Evolutionary conservation across 2,113 vertebrate species (phyloP), one percentile per base, ranked within the genome.

Genomic region (Thamnophis sirtalis): DNA sequence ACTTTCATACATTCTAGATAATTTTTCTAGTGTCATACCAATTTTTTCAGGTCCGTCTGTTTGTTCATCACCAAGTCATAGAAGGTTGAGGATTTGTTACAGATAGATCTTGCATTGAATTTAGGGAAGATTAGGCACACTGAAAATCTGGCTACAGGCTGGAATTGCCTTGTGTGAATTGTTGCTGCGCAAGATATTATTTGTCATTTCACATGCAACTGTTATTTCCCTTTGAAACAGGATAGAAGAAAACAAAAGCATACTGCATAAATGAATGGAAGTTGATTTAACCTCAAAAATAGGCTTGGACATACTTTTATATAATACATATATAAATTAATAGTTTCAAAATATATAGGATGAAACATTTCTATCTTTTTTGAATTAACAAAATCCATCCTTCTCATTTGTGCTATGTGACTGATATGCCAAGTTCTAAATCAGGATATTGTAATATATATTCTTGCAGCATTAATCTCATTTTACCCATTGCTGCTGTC

Each of bases 361-460:
- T 80, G n/a, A 80, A 80, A 80, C 73, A 80, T 43, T 80, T 80
- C 17, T 22, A 22, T 28, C 87, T 56, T 49, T 88, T 85, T 55
- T 85, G 93, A 92, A 93, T 94, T 95, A 94, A 96, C 91, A 94
- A 96, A 95, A 94, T 95, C 91, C 94, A 86, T 85, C 53, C 26
- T 88, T 96, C 95, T 93, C 93, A 97, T 95, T 96, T 96, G 93
- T 94, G 93, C 84, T 55, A 87, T 43, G 92, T 96, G 96, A 97
- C 97, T 96, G 93, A 95, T 96, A 96, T 96, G 94, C 96, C 96
- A 97, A 96, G 93, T 95, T 96, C 95, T 96, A 96, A 97, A 97
- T 95, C 95, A 94, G 96, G 95, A 93, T 95, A 94, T 88, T 92
- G 97, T 93, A 96, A 84, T 97, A 97, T 97, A 97, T 98, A 96